Conservation (phyloP, 2,797 vertebrate species). For the Orestias chungarensis region DNA sequence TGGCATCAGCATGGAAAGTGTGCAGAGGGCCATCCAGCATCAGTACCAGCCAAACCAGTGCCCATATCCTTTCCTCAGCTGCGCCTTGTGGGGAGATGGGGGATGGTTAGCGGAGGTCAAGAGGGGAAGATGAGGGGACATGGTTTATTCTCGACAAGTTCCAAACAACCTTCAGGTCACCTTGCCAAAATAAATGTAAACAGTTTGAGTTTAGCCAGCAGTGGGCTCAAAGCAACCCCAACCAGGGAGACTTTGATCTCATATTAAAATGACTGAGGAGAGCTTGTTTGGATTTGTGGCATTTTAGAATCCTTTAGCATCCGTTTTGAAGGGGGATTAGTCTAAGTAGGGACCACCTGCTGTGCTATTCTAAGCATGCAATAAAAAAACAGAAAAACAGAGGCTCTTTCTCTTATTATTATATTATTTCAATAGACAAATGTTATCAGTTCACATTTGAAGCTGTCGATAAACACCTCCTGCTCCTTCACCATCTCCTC, state of each 20-base stretch:
- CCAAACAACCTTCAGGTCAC: conserved; percentile 71
- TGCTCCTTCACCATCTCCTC: conserved; percentile 18
- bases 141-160: conserved; percentile 70
- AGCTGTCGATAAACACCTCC: conserved; percentile 64
- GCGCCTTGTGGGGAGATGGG: conserved; percentile 22
- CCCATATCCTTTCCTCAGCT: conserved; percentile 69
- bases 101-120: conserved; percentile 11
- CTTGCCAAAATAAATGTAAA: conserved; percentile 79
- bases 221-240: conserved; percentile 49
- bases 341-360: conserved; percentile 66
- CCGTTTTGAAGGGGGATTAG: conserved; percentile 65
- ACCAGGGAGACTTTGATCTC: conserved; percentile 59
- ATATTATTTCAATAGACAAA: conserved; percentile 36
- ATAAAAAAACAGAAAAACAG: conserved; percentile 30
- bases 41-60: conserved; percentile 62
- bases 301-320: conserved; percentile 63
- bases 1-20: conserved; percentile 47
- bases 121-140: conserved; percentile 21
- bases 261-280: conserved; percentile 50
- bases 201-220: conserved; percentile 51
- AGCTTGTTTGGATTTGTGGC: conserved; percentile 61
- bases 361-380: conserved; percentile 32
- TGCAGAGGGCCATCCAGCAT: conserved; percentile 42
- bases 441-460: conserved; percentile 49
- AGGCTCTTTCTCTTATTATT: conserved; percentile 48